Percentiles rank a stretch among this genome's conserved stretches.
Conservation (phyloP, 1,140 invertebrate genomes). For the Telenomus remus region DNA sequence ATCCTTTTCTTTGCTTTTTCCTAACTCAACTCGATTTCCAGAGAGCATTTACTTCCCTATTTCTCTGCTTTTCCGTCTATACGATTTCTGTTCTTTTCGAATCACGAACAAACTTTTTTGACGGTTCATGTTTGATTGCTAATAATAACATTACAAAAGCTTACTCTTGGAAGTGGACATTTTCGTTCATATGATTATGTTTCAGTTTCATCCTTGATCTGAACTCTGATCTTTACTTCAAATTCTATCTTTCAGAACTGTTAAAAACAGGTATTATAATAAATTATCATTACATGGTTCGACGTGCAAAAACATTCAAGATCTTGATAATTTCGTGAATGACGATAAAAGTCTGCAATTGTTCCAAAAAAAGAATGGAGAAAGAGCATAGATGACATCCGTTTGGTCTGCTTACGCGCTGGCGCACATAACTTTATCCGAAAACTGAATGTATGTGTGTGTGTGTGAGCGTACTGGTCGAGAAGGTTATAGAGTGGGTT, state of each 20-base stretch:
- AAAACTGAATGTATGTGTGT: conserved; percentile 47
- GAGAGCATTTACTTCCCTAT: conserved; percentile 8
- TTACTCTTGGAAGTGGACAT: too few species aligned
- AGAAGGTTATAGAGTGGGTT: conserved; percentile 52
- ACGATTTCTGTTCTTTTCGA: too few species aligned
- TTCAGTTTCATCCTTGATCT: too few species aligned
- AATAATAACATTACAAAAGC: too few species aligned
- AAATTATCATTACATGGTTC: too few species aligned
- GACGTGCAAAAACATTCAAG: too few species aligned
- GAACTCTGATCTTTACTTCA: too few species aligned
- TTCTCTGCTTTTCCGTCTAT: conserved; percentile 3
- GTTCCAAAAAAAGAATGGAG: conserved; percentile 30
- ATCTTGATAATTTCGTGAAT: too few species aligned
- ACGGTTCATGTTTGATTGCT: conserved; percentile 12
- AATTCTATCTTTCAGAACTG: too few species aligned
- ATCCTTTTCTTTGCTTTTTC: not conserved
- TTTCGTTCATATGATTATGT: too few species aligned
- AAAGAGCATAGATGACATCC: conserved; percentile 60
- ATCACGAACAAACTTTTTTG: conserved; percentile 11
- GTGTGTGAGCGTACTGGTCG: conserved; percentile 50
- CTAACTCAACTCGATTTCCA: conserved; percentile 1
- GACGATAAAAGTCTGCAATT: too few species aligned
- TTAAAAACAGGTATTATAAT: too few species aligned
- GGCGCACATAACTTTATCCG: conserved; percentile 26
- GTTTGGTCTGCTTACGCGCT: conserved; percentile 28